Conservation (phyloP, 1,140 invertebrate genomes). For the Zaprionus kolodkinae region DNA sequence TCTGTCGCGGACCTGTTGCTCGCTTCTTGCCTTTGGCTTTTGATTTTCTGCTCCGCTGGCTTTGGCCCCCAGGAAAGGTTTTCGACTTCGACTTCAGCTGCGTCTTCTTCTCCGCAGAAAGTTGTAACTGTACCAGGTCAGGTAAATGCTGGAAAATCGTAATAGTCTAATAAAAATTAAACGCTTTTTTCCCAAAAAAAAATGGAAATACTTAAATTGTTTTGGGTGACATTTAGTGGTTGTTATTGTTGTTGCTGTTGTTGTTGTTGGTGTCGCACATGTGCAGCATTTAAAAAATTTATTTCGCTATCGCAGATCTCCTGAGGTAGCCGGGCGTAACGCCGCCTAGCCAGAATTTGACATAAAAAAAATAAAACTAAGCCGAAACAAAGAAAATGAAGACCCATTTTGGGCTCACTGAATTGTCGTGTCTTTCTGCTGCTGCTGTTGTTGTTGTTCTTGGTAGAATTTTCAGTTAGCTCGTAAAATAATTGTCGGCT, state of each 20-base stretch:
- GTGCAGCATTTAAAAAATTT: conserved; percentile 52
- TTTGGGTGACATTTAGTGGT: conserved; percentile 29
- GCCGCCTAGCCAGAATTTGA: conserved; percentile 62
- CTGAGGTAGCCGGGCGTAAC: conserved; percentile 71
- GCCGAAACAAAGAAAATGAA: conserved; percentile 1
- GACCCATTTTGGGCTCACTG: conserved; percentile 39
- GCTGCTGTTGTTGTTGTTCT: conserved; percentile 40
- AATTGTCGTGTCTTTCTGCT: conserved; percentile 51
- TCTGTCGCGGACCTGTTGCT: conserved; percentile 43
- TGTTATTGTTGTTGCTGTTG: conserved; percentile 4
- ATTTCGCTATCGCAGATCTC: conserved; percentile 71
- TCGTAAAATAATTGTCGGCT: conserved; percentile 78
- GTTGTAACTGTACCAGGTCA: conserved; percentile 48
- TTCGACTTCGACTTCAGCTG: conserved; percentile 22
- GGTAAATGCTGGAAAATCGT: conserved; percentile 47
- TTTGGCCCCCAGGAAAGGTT: conserved; percentile 31
- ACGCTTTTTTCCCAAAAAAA: conserved; percentile 10
- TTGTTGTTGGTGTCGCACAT: conserved; percentile 37
- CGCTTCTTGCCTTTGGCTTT: conserved; percentile 35
- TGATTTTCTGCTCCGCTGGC: conserved; percentile 77
- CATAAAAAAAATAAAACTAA: conserved; percentile 37
- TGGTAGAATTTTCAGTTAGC: conserved; percentile 62
- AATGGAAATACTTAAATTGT: conserved; percentile 33
- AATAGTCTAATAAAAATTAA: conserved; percentile 40
- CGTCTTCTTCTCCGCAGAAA: neutral